These are phyloP conservation scores for Lasioglossum zephyrum DNA, from an alignment of 2,888 invertebrate genomes.

Conservation along the genomic window DNA sequence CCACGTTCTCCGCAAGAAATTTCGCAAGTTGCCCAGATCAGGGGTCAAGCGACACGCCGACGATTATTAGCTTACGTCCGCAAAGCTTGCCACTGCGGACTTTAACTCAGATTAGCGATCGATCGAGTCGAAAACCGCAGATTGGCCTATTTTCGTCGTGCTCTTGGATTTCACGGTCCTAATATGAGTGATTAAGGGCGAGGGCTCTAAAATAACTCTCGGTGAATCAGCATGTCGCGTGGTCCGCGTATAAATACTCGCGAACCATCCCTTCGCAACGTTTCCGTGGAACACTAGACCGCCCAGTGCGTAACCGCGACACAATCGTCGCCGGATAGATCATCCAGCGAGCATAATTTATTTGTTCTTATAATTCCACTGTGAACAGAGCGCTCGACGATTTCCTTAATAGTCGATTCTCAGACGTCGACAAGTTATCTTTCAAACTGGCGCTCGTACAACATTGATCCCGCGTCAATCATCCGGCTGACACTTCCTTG, in stretches of 20 bases:
- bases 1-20: neutral
- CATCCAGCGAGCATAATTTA: conserved; percentile 49
- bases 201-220: neutral
- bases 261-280: conserved; percentile 58
- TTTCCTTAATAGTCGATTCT: neutral
- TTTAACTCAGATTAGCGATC: neutral
- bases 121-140: neutral
- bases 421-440: neutral
- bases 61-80: neutral
- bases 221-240: conserved; percentile 69
- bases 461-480: neutral
- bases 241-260: conserved; percentile 73
- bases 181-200: neutral
- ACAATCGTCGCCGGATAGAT: conserved; percentile 51
- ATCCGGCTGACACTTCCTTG: neutral
- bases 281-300: conserved; percentile 55
- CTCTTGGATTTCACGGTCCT: neutral
- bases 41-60: neutral
- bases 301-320: conserved; percentile 60
- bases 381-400: conserved; percentile 5
- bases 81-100: neutral
- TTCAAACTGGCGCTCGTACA: neutral
- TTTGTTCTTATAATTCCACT: conserved; percentile 44
- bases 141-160: neutral
- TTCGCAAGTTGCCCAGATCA: neutral